Evolutionary conservation across 2,888 invertebrate species (phyloP).

Genomic region (Pyralis farinalis): DNA sequence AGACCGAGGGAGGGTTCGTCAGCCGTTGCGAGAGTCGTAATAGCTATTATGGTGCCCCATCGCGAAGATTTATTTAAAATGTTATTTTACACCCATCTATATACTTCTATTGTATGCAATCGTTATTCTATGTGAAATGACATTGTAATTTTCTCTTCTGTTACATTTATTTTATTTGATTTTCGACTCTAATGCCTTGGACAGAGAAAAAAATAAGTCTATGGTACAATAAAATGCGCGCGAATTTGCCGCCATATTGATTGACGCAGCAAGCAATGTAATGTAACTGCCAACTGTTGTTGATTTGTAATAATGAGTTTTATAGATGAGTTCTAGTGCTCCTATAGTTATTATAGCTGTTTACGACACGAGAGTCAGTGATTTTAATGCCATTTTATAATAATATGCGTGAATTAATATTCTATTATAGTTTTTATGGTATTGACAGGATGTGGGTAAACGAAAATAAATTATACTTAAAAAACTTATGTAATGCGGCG

Average conservation of each 20-base stretch:
- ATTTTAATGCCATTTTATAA: no score
- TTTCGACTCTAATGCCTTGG: constrained; percentile 35
- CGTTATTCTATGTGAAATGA: constrained; percentile 48
- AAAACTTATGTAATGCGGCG: no score
- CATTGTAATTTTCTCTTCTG: constrained; percentile 44
- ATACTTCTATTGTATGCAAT: constrained; percentile 55
- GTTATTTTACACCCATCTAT: constrained; percentile 76
- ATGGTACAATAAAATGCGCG: constrained; percentile 14
- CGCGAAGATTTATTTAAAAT: constrained; percentile 79
- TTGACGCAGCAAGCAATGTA: constrained; percentile 39
- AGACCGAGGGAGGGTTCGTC: constrained; percentile 64
- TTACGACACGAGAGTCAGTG: no score
- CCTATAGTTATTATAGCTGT: constrained; percentile 20
- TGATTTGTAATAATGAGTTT: constrained; percentile 65
- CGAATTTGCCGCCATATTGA: constrained; percentile 62
- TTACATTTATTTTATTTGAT: constrained; percentile 32
- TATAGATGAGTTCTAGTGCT: constrained; percentile 53
- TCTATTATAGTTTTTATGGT: no score
- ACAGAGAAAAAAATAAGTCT: constrained; percentile 24
- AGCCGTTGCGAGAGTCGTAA: constrained; percentile 54
- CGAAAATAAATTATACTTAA: no score
- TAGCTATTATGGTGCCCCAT: constrained; percentile 73
- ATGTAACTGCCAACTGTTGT: no score
- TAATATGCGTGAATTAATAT: no score
- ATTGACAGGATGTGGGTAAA: no score